A percentile compares a stretch with the other conserved stretches of the same genome.
phyloP scores from a whole-genome alignment of 2,797 vertebrate genomes.

The Lacerta viridis region DNA sequence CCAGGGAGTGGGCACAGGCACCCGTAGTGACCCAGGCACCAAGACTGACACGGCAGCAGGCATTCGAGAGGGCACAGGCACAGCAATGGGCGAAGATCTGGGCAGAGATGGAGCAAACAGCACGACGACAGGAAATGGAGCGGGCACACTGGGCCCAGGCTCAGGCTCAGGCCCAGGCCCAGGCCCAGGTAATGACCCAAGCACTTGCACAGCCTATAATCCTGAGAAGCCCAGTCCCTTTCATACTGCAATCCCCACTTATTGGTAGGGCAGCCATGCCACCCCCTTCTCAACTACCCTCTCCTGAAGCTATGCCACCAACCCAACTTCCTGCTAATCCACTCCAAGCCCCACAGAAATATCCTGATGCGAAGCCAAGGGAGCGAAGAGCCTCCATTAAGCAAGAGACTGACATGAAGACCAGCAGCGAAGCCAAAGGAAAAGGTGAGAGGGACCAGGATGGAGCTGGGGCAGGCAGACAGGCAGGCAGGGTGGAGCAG shows the following conservation, averaged over 20 bases:
- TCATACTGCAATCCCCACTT: background rate
- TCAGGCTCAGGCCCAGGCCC: background rate
- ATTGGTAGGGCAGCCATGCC: background rate
- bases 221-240: background rate
- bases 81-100: too few species aligned
- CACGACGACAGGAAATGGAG: background rate
- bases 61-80: too few species aligned
- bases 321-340: accelerated
- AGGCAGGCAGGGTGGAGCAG: background rate
- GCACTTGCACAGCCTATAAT: background rate
- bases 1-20: background rate
- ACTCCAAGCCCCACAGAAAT: background rate
- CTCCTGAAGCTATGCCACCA: background rate
- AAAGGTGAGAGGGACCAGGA: slow-evolving; percentile 2
- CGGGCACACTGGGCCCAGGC: background rate
- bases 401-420: background rate
- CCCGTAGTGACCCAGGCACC: background rate
- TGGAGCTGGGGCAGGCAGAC: background rate
- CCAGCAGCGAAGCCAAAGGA: background rate
- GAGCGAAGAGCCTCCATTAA: background rate
- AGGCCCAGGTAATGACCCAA: background rate
- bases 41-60: background rate
- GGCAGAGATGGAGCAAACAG: too few species aligned
- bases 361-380: background rate
- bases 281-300: background rate